These are phyloP conservation scores for Griposia aprilina DNA, from an alignment of 2,888 invertebrate genomes.

Conservation along the genomic window DNA sequence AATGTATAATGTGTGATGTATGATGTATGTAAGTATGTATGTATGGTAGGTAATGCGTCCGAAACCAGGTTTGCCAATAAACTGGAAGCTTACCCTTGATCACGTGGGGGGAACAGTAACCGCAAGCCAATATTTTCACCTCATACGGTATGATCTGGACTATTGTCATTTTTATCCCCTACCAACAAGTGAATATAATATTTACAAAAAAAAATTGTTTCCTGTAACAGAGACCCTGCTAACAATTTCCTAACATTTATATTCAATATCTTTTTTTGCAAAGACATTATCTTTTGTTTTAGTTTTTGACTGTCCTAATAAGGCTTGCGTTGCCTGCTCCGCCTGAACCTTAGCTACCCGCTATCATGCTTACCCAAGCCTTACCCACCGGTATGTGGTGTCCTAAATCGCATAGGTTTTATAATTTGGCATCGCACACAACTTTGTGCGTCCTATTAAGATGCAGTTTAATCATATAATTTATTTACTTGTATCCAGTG, in stretches of 20 bases:
- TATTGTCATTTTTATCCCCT: too few species aligned
- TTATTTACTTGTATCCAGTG: conserved; percentile 38
- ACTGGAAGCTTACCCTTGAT: too few species aligned
- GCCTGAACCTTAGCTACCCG: conserved; percentile 14
- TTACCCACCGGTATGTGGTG: conserved; percentile 50
- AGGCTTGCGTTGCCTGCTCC: neutral
- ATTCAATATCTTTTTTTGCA: neutral
- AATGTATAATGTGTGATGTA: too few species aligned
- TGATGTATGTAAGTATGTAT: too few species aligned
- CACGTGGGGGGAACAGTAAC: too few species aligned
- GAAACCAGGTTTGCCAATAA: too few species aligned
- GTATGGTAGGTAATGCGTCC: too few species aligned
- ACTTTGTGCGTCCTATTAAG: conserved; percentile 64
- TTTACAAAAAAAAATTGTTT: neutral
- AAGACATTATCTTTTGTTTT: neutral
- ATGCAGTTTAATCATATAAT: conserved; percentile 64
- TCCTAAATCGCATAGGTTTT: conserved; percentile 63
- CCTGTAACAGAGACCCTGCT: neutral
- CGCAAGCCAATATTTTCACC: too few species aligned
- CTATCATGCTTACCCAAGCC: conserved; percentile 26
- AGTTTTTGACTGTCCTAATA: neutral
- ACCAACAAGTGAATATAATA: neutral
- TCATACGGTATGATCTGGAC: too few species aligned
- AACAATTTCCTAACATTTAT: neutral
- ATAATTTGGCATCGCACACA: conserved; percentile 65